Evolutionary conservation across 2,113 vertebrate genomes (phyloP).

Genomic region (Laterallus jamaicensis): DNA sequence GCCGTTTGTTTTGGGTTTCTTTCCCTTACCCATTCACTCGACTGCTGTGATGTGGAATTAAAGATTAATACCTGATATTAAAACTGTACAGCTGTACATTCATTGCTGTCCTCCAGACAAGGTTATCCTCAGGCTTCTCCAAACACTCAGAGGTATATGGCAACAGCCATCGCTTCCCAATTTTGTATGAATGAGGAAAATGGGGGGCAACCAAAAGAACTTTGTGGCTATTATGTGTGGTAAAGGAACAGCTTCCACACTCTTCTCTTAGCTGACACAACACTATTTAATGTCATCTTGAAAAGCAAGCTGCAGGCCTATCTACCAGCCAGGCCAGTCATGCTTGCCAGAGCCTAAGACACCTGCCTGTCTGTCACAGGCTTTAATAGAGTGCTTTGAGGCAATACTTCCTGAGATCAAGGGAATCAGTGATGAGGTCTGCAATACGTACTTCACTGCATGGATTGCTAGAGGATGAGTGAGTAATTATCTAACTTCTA

Average conservation of each 20-base stretch:
- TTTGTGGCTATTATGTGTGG: background rate
- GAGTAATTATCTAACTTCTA: background rate
- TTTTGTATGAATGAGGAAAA: background rate
- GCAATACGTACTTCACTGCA: fast-evolving
- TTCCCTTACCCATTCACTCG: slow-evolving; percentile 83
- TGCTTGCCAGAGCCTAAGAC: background rate
- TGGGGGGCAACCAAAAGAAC: background rate
- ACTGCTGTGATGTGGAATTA: slow-evolving; percentile 96
- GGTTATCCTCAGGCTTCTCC: background rate
- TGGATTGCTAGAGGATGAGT: background rate
- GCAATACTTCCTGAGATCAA: background rate
- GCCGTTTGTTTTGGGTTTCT: slow-evolving; percentile 60
- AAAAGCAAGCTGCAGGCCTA: background rate
- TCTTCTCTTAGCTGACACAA: background rate
- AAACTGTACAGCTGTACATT: slow-evolving; percentile 71
- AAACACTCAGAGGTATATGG: background rate
- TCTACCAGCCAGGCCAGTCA: background rate
- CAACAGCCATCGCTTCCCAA: background rate
- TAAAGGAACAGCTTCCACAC: background rate
- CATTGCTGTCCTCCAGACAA: slow-evolving; percentile 28
- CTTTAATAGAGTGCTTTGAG: background rate
- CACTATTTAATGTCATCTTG: background rate
- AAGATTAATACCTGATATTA: slow-evolving; percentile 91
- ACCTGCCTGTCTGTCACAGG: too few relatives aligned
- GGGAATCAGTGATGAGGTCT: background rate